Base-by-base conservation (phyloP, 2,113 vertebrate genomes). In the Lagenorhynchus albirostris region DNA sequence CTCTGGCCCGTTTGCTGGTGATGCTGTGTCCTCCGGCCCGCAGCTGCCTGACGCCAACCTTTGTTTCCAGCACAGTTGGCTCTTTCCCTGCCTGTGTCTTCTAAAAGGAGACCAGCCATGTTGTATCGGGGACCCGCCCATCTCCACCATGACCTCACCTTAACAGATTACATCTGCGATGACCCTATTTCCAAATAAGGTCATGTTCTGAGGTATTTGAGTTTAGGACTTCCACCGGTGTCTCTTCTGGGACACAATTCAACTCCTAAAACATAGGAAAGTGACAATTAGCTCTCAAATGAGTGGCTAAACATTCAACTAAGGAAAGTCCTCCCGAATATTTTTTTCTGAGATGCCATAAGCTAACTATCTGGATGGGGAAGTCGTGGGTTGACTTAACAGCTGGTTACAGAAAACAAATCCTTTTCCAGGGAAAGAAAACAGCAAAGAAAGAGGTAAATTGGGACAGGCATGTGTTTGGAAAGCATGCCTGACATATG, bases 1-100 rank as follows among this genome's bases (percentile, higher is more conserved):
- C 11, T 21, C 79, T 14, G 50, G 33, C 0, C 10, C 14, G 41
- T 3, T 18, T 44, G 33, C 13, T 38, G 58, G 58, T 20, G 13
- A 15, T 50, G 31, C 13, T 36, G 14, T 2, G 33, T 21, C 14
- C 5, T 18, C 6, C 31, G 41, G 91, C 3, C 9, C 23, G 68
- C 12, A 7, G 41, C n/a, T 9, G 2, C 26, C 9, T 21, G 10
- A 5, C 11, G 8, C 47, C 3, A 13, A 3, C 0, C 23, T 62
- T 55, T 83, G 53, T 7, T 55, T n/a, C 76, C 10, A 14, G 4
- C 2, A 3, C 3, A 11, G 62, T 15, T 0, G 2, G 31, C 23
- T 3, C 38, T 60, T 14, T 13, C 23, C 53, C 18, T 1, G 7
- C 53, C 18, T 1, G 7, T 55, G 31, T 44, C 82, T 17, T 20